Evolutionary conservation across 2,797 vertebrate species (phyloP).

Genomic region (Rhinogobio ventralis): DNA sequence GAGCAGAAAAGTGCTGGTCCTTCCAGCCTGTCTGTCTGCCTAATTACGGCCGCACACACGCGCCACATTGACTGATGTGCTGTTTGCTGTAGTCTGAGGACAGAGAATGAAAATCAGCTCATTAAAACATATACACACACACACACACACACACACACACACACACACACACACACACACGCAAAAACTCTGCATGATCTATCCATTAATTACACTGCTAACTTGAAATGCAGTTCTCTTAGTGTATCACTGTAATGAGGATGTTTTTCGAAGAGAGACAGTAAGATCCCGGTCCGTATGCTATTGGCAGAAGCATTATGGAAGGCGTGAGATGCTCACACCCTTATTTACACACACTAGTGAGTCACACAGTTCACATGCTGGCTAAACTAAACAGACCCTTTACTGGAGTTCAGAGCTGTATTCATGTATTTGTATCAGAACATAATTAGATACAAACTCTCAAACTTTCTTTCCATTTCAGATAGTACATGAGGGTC

Average conservation of each 20-base stretch:
- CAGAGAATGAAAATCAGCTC: constrained; percentile 36
- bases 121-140: constrained; percentile 36
- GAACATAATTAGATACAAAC: neutral
- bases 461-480: neutral
- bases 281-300: neutral
- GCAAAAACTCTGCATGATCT: neutral
- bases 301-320: constrained; percentile 20
- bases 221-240: constrained; percentile 22
- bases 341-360: constrained; percentile 34
- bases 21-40: constrained; percentile 51
- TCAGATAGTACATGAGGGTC: neutral
- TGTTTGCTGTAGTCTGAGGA: constrained; percentile 34
- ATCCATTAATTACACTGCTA: constrained; percentile 27
- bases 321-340: constrained; percentile 12
- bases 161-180: neutral
- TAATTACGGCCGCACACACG: constrained; percentile 42
- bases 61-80: constrained; percentile 39
- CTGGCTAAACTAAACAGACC: constrained; percentile 8
- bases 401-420: constrained; percentile 8
- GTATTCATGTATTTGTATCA: neutral
- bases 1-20: constrained; percentile 52
- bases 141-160: constrained; percentile 4
- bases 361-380: neutral
- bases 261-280: neutral
- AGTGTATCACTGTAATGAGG: constrained; percentile 11